A percentile compares a stretch with the other conserved stretches of the same genome.
Evolutionary conservation across 2,797 vertebrate species (phyloP).

Genomic region (Eulemur mongoz): DNA sequence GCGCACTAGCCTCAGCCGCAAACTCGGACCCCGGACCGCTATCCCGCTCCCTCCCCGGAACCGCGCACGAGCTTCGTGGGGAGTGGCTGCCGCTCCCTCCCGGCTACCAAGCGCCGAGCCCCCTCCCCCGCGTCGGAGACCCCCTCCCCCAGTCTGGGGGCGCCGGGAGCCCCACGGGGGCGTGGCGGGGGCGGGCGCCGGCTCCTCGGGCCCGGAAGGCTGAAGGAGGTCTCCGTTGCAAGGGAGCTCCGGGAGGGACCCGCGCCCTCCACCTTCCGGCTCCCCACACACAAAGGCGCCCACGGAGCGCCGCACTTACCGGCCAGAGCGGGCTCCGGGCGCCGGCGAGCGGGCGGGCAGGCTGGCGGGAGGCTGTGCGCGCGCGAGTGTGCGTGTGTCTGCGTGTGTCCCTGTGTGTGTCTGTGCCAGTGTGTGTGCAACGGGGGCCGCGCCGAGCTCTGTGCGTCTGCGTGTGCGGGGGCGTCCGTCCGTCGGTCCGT

Average conservation of each 20-base stretch:
- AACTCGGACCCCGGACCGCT: constrained; percentile 41
- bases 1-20: constrained; percentile 9
- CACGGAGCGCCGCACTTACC: constrained; percentile 72
- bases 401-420: constrained; percentile 44
- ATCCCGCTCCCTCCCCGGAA: background rate
- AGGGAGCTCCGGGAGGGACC: background rate
- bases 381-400: constrained; percentile 61
- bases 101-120: background rate
- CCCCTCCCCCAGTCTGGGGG: constrained; percentile 57
- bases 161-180: constrained; percentile 62
- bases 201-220: background rate
- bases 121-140: background rate
- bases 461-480: constrained; percentile 80
- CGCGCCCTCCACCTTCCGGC: background rate
- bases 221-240: background rate
- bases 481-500: constrained; percentile 71
- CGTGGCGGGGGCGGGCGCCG: constrained; percentile 75
- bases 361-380: constrained; percentile 66
- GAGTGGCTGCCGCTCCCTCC: constrained; percentile 35
- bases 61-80: constrained; percentile 28
- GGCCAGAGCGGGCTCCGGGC: constrained; percentile 68
- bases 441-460: constrained; percentile 61
- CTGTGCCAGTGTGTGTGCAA: constrained; percentile 23
- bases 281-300: constrained; percentile 71
- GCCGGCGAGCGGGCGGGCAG: constrained; percentile 43